A percentile compares a stretch with the other conserved stretches of the same genome.
Conservation (phyloP, 2,888 invertebrate genomes). For the Cosmia pyralina region DNA sequence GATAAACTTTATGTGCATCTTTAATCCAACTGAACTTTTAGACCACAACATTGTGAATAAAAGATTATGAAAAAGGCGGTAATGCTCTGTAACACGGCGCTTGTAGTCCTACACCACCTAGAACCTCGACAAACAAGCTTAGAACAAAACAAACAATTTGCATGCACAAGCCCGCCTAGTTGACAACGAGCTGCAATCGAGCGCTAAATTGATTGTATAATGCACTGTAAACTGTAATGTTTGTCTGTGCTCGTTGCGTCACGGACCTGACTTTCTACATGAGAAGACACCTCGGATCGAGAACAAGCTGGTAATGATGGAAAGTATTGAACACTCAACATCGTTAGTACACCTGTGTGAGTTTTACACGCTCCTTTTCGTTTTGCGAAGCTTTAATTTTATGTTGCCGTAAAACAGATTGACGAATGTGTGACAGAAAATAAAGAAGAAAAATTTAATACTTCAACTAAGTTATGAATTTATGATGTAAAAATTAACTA, state of each 20-base stretch:
- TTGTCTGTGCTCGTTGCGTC: slow-evolving; percentile 61
- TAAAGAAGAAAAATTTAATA: not conserved
- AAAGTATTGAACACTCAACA: slow-evolving; percentile 55
- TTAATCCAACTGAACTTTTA: not conserved
- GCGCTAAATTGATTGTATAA: slow-evolving; percentile 74
- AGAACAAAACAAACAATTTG: slow-evolving; percentile 44
- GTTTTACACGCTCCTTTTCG: slow-evolving; percentile 31
- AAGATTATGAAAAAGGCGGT: not conserved
- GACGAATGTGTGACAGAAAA: not conserved
- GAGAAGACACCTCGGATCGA: slow-evolving; percentile 61
- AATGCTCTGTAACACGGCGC: not conserved
- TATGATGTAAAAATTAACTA: not conserved
- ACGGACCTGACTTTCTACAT: slow-evolving; percentile 60
- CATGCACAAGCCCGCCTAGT: slow-evolving; percentile 44
- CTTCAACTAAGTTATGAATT: not conserved
- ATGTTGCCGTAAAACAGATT: not conserved
- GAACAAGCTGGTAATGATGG: slow-evolving; percentile 58
- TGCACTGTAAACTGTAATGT: slow-evolving; percentile 65
- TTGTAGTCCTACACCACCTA: not conserved
- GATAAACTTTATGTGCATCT: not conserved
- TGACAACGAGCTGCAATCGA: slow-evolving; percentile 57
- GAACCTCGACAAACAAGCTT: slow-evolving; percentile 12
- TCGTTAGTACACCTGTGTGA: slow-evolving; percentile 49
- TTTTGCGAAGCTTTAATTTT: slow-evolving; percentile 18
- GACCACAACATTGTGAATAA: not conserved